phyloP scores from a whole-genome alignment of 2,888 invertebrate genomes.

The Cistogaster globosa region DNA sequence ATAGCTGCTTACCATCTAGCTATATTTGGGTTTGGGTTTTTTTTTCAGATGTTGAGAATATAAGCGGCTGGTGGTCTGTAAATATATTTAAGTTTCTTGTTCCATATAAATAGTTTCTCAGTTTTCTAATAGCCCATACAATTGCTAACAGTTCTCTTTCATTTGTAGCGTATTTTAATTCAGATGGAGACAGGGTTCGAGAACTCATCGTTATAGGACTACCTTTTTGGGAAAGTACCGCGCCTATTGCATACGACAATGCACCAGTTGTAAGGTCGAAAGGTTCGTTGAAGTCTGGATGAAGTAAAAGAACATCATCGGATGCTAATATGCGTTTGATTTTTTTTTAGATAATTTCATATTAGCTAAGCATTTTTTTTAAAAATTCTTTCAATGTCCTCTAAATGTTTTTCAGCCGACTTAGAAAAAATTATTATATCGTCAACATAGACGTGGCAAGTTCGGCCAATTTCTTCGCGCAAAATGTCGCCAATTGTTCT shows the following conservation, averaged over 20 bases:
- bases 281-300: not conserved
- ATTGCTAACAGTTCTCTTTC: slow-evolving; percentile 16
- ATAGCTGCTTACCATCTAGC: not conserved
- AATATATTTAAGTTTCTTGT: slow-evolving; percentile 2
- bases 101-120: slow-evolving; percentile 4
- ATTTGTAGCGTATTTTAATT: slow-evolving; percentile 9
- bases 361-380: no score
- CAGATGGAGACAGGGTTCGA: not conserved
- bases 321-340: not conserved
- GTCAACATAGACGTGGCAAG: slow-evolving; percentile 2
- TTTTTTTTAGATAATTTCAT: not conserved
- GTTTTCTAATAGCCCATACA: slow-evolving; percentile 6
- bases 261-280: no score
- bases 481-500: slow-evolving; percentile 1
- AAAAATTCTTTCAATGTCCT: no score
- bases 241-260: no score
- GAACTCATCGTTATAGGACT: not conserved
- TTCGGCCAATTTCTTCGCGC: not conserved
- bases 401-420: no score
- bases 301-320: slow-evolving; percentile 1
- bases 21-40: slow-evolving; percentile 5
- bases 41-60: not conserved
- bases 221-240: no score
- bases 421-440: not conserved
- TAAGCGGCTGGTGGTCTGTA: not conserved